Evolutionary conservation across 2,888 invertebrate species (phyloP), one percentile per base, ranked within the genome.

Genomic region (Sepiola atlantica): DNA sequence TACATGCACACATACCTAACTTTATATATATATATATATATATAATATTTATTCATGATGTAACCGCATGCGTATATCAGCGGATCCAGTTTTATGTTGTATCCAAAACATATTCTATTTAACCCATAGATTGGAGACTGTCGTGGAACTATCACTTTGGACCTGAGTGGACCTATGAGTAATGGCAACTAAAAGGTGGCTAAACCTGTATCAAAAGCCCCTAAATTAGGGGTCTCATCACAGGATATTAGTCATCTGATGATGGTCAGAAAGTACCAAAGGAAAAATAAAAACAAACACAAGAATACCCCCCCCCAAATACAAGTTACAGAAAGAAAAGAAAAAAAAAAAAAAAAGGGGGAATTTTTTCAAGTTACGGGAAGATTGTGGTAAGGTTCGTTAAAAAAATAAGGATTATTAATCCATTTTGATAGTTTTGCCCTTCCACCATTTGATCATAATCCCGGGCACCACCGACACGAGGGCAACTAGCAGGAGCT

Each of bases 401-500:
- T 90, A 16, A n/a, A 91, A 91, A 21, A 21, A 91, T 45, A 91
- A 24, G 35, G 32, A 92, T 20, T 32, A 35, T 61, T 93, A 93
- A 24, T 91, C 54, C 24, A 45, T 16, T 90, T 55, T 90, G 61
- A 55, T n/a, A 90, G 55, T 91, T 94, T 92, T 55, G 55, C 55
- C 55, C 93, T 94, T 92, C 92, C 92, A 92, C 45, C n/a, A 92
- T 55, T 96, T 96, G 35, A 96, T 96, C 16, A 96, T n/a, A 55
- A 96, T 94, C 28, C 97, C 97, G n/a, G 97, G 97, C 1, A 97
- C 90, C 32, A 97, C 95, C 1, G 97, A 97, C 14, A 97, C 97
- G 21, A 96, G 24, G 6, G 98, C 97, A 32, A 97, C 96, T 14
- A 95, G 95, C 8, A 96, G 94, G 94, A 98, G 96, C 95, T 97